Evolutionary conservation across 2,888 invertebrate species (phyloP).

Genomic region (Ectemnius cavifrons): DNA sequence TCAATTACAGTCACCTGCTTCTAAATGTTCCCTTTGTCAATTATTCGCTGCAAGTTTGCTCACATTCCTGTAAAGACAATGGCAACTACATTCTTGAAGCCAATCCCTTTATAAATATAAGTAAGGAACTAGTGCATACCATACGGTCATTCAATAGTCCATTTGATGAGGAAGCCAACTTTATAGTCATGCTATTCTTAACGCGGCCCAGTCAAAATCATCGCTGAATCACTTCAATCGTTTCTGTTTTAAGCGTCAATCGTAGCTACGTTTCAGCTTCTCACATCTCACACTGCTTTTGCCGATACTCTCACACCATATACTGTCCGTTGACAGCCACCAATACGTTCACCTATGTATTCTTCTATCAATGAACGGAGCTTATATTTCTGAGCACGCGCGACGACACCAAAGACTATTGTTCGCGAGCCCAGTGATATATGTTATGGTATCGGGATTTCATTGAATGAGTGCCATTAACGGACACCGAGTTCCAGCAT

Average conservation of each 20-base stretch:
- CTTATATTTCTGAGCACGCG: slow-evolving; percentile 49
- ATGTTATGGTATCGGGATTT: neutral
- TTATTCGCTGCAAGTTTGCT: slow-evolving; percentile 16
- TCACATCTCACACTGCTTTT: slow-evolving; percentile 48
- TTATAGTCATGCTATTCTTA: no score
- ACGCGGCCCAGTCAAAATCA: neutral
- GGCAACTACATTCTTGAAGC: slow-evolving; percentile 26
- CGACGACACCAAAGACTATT: slow-evolving; percentile 3
- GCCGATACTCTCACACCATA: slow-evolving; percentile 41
- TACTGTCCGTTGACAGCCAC: slow-evolving; percentile 38
- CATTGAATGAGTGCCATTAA: neutral
- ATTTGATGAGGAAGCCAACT: neutral
- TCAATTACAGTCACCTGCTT: slow-evolving; percentile 17
- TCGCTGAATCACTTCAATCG: slow-evolving; percentile 20
- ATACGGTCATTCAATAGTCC: neutral
- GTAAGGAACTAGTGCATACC: no score
- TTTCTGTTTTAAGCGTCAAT: slow-evolving; percentile 41
- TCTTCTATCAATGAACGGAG: slow-evolving; percentile 41
- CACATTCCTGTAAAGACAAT: slow-evolving; percentile 5
- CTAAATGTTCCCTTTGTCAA: slow-evolving; percentile 20
- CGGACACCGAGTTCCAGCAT: slow-evolving; percentile 33
- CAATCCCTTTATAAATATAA: neutral
- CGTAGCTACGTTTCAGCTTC: slow-evolving; percentile 44
- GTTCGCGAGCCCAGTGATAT: neutral
- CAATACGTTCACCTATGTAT: slow-evolving; percentile 25